Evolutionary conservation across 2,888 invertebrate genomes (phyloP).

Genomic region (Diabrotica balteata): DNA sequence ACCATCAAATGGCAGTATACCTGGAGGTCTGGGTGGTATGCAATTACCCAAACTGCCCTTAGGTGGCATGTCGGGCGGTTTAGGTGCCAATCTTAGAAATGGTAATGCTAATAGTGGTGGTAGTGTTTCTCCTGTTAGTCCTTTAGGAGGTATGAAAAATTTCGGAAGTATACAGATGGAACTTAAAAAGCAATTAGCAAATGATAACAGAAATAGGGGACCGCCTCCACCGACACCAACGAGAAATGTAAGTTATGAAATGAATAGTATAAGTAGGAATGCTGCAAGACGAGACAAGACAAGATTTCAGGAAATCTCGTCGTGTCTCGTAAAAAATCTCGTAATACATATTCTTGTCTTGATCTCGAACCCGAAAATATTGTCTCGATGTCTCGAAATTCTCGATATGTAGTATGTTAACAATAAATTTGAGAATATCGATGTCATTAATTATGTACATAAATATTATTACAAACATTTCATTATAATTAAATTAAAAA

Average conservation of each 20-base stretch:
- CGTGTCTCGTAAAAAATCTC: too few species aligned
- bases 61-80: neutral
- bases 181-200: conserved; percentile 57
- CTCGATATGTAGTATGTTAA: too few species aligned
- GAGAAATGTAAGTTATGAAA: conserved; percentile 57
- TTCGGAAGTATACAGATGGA: conserved; percentile 46
- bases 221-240: conserved; percentile 81
- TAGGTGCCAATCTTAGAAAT: conserved; percentile 13
- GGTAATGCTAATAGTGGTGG: neutral
- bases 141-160: conserved; percentile 14
- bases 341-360: too few species aligned
- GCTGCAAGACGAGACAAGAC: too few species aligned
- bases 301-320: too few species aligned
- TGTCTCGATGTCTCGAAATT: too few species aligned
- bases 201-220: conserved; percentile 67
- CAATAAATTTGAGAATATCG: too few species aligned
- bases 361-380: too few species aligned
- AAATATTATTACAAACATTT: too few species aligned
- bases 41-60: conserved; percentile 14
- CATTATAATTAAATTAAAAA: too few species aligned
- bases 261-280: neutral
- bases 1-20: conserved; percentile 8
- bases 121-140: conserved; percentile 6
- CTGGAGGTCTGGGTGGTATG: conserved; percentile 12
- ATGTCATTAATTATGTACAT: too few species aligned